Conservation (phyloP, 1,140 invertebrate species). For the Drosophila suzukii region DNA sequence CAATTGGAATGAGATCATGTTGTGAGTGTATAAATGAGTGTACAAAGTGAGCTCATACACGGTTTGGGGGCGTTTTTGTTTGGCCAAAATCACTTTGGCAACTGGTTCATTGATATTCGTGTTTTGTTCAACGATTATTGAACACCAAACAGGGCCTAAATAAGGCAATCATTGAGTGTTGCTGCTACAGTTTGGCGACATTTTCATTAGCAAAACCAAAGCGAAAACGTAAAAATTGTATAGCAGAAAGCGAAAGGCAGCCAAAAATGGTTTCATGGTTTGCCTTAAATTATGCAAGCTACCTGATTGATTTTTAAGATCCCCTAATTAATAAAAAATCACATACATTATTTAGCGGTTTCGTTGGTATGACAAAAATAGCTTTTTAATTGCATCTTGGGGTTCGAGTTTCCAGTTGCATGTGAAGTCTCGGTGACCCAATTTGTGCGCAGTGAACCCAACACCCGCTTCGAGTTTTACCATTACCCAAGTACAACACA, state of each 20-base stretch:
- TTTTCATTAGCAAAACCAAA: slow-evolving; percentile 68
- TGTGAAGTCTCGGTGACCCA: slow-evolving; percentile 63
- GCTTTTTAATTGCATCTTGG: slow-evolving; percentile 47
- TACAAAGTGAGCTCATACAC: slow-evolving; percentile 29
- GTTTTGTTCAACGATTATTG: slow-evolving; percentile 45
- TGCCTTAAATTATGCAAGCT: slow-evolving; percentile 65
- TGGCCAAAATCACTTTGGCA: slow-evolving; percentile 33
- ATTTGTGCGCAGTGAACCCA: slow-evolving; percentile 77
- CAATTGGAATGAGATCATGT: slow-evolving; percentile 49
- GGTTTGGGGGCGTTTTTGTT: slow-evolving; percentile 36
- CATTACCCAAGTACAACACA: not conserved
- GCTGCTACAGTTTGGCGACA: slow-evolving; percentile 67
- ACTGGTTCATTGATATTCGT: slow-evolving; percentile 54
- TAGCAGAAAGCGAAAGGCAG: slow-evolving; percentile 66
- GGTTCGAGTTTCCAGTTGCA: slow-evolving; percentile 39
- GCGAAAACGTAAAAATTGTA: slow-evolving; percentile 33
- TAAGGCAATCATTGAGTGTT: slow-evolving; percentile 54
- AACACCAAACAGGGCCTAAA: slow-evolving; percentile 59
- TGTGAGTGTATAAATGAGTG: slow-evolving; percentile 10
- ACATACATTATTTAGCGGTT: slow-evolving; percentile 24
- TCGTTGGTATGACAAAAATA: slow-evolving; percentile 25
- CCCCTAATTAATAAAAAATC: slow-evolving; percentile 70
- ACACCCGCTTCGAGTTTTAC: slow-evolving; percentile 4
- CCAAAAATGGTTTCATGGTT: slow-evolving; percentile 29
- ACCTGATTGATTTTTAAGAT: slow-evolving; percentile 71